Base-by-base conservation (phyloP, 2,797 vertebrate species). In the Dromococcyx pavoninus region DNA sequence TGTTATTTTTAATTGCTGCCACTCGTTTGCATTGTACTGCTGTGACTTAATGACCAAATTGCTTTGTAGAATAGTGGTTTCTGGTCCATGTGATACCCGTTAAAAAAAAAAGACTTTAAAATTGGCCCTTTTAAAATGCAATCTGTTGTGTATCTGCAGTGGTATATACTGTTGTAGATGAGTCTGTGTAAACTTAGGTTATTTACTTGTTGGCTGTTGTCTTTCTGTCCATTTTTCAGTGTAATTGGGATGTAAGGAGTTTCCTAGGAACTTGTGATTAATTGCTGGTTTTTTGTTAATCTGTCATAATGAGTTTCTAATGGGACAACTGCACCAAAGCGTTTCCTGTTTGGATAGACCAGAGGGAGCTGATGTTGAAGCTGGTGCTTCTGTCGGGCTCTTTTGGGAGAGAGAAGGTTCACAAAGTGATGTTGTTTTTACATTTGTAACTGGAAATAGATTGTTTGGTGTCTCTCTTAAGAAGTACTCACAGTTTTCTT, bases 261-360 rank as follows among this genome's bases (percentile, higher is more conserved):
- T 92, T 91, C 41, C 85, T 86, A 77, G 82, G 57, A 74, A 77
- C 8, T 77, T 71, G 57, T 69, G 85, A 92, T 92, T 89, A 57
- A 44, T 91, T 92, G 50, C 65, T 18, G 88, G 58, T 94, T 96
- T 86, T 78, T 92, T 92, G 1, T 91, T 95, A 89, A 86, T 82
- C 56, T 91, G 75, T 41, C 61, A 27, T 74, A 80, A 88, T 78
- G 82, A 92, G 72, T 88, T 93, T 89, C 62, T 92, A 82, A 80
- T 84, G 54, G 72, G 70, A 88, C 44, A 83, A 62, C 28, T 5
- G 19, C 69, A 77, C 69, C 33, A 6, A 53, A 70, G 61, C 50
- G 77, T 88, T 93, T 93, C 88, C 82, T 95, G 75, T 91, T 91
- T 91, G 75, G 67, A 46, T 50, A 61, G 73, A 74, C 17, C 25